phyloP scores from a whole-genome alignment of 1,140 invertebrate genomes.

The Drosophila varians region DNA sequence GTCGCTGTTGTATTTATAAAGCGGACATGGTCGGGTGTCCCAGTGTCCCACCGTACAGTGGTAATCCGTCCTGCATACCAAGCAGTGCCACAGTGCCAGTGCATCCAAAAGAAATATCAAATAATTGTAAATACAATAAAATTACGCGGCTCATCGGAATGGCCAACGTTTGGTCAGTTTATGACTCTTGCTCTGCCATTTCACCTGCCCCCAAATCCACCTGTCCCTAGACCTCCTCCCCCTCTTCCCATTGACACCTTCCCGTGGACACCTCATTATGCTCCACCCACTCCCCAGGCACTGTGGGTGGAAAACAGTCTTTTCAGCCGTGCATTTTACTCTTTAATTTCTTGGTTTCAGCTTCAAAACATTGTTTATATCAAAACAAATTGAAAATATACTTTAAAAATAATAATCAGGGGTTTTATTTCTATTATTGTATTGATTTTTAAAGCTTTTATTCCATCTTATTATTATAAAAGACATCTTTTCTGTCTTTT shows the following conservation, averaged over 20 bases:
- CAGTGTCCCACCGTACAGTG: constrained; percentile 10
- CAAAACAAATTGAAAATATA: too few relatives aligned
- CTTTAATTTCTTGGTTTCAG: too few relatives aligned
- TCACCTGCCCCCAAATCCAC: constrained; percentile 43
- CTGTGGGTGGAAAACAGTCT: constrained; percentile 12
- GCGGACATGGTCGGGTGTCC: constrained; percentile 52
- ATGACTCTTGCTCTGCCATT: constrained; percentile 72
- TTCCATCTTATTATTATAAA: background rate
- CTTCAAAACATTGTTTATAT: too few relatives aligned
- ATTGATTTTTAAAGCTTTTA: background rate
- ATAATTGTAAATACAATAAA: constrained; percentile 1
- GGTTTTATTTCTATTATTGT: too few relatives aligned
- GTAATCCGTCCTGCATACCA: constrained; percentile 54
- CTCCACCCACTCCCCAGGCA: constrained; percentile 16
- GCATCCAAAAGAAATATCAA: constrained; percentile 2
- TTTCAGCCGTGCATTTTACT: background rate
- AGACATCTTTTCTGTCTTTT: too few relatives aligned
- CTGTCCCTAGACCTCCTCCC: constrained; percentile 16
- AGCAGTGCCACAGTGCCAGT: constrained; percentile 8
- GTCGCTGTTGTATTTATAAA: constrained; percentile 83
- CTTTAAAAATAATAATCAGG: too few relatives aligned
- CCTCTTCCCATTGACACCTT: background rate
- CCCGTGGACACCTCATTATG: constrained; percentile 23
- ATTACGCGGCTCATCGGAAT: constrained; percentile 33
- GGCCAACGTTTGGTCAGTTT: constrained; percentile 52